A percentile compares a stretch with the other conserved stretches of the same genome.
These are phyloP conservation scores for Tamias sibiricus DNA, from an alignment of 2,113 vertebrate species.

Conservation along the genomic window DNA sequence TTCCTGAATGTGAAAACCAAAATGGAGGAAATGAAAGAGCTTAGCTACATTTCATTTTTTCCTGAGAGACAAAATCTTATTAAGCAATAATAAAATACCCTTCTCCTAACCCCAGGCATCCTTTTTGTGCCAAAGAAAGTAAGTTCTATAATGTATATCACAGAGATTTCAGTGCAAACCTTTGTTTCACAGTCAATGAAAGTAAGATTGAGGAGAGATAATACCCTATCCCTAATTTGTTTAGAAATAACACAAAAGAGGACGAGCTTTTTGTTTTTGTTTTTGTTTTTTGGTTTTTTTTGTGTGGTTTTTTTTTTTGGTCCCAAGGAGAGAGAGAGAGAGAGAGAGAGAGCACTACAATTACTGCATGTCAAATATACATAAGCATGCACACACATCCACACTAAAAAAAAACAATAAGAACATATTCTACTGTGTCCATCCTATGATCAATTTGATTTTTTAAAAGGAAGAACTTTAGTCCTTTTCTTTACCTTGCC, in stretches of 20 bases:
- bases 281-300: no score
- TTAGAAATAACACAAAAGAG: constrained; percentile 39
- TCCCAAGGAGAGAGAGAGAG: neutral
- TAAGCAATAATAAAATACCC: neutral
- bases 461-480: neutral
- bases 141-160: neutral
- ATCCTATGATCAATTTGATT: neutral
- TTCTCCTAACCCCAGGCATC: neutral
- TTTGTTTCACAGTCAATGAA: neutral
- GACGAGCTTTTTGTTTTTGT: no score
- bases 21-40: neutral
- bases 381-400: neutral
- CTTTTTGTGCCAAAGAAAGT: constrained; percentile 4
- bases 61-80: neutral
- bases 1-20: neutral
- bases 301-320: neutral
- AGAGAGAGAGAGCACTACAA: neutral
- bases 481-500: neutral
- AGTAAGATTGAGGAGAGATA: neutral
- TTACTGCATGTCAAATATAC: neutral
- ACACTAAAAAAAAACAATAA: neutral
- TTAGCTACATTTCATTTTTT: constrained; percentile 21
- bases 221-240: neutral
- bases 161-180: neutral
- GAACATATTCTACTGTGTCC: neutral